Percentiles rank a stretch among this genome's conserved stretches.
phyloP scores from a whole-genome alignment of 53 echinoderm and acorn worm genomes.

The Antedon mediterranea region DNA sequence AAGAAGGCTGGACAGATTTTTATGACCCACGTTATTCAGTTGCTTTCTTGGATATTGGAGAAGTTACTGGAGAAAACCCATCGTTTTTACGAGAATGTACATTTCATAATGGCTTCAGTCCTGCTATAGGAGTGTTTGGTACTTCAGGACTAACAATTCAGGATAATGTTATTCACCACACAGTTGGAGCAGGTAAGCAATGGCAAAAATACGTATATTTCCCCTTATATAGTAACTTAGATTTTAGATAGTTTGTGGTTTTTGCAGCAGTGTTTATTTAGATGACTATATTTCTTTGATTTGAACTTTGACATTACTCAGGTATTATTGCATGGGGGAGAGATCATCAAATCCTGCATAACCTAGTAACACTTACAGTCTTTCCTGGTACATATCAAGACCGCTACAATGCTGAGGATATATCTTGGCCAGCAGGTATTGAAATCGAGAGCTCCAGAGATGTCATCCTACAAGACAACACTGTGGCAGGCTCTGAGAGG shows the following conservation, averaged over 20 bases:
- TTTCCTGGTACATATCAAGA: conserved; percentile 83
- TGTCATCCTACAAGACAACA: conserved; percentile 45
- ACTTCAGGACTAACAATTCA: conserved; percentile 31
- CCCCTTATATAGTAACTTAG: too few species aligned
- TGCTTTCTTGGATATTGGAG: conserved; percentile 42
- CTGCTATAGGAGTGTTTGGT: conserved; percentile 70
- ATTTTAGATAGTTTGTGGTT: too few species aligned
- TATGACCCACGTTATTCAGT: conserved; percentile 81
- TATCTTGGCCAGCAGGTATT: conserved; percentile 63
- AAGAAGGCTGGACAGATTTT: conserved; percentile 70
- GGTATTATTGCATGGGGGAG: conserved; percentile 54
- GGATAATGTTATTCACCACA: conserved; percentile 83
- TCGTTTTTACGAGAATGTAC: conserved; percentile 66
- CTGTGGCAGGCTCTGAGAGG: conserved; percentile 80
- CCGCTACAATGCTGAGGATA: conserved; percentile 54
- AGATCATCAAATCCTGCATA: conserved; percentile 36
- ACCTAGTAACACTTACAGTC: conserved; percentile 59
- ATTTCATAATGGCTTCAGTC: conserved; percentile 87
- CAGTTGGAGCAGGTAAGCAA: conserved; percentile 70
- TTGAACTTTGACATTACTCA: conserved; percentile 4
- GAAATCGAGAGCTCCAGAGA: conserved; percentile 37
- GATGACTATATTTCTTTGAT: too few species aligned
- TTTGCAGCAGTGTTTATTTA: too few species aligned
- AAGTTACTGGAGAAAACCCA: conserved; percentile 14
- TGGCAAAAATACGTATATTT: too few species aligned